A percentile compares a stretch with the other conserved stretches of the same genome.
Evolutionary conservation across 1,140 invertebrate species (phyloP).

Genomic region (Drosophila virilis): DNA sequence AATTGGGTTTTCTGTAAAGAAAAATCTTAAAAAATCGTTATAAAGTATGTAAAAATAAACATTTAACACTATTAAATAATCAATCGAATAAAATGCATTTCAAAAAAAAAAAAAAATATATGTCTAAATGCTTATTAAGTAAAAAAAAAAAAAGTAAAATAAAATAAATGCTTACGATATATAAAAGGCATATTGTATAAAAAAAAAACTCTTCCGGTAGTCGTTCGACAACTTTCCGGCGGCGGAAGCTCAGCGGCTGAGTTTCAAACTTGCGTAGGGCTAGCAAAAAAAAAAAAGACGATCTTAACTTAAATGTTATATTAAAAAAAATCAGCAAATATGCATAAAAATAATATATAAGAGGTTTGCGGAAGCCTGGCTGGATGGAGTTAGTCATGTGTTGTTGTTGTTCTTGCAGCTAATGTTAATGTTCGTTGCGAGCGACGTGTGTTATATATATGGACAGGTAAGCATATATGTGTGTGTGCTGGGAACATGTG

Average conservation of each 20-base stretch:
- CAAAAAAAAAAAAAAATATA: slow-evolving; percentile 17
- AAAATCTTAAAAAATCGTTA: slow-evolving; percentile 60
- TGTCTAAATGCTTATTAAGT: slow-evolving; percentile 50
- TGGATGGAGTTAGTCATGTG: slow-evolving; percentile 38
- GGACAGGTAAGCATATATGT: slow-evolving; percentile 56
- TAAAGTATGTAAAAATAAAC: slow-evolving; percentile 40
- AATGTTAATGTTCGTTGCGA: slow-evolving; percentile 35
- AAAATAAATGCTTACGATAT: slow-evolving; percentile 43
- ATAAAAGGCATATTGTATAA: slow-evolving; percentile 18
- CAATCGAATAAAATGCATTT: slow-evolving; percentile 33
- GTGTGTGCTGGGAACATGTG: slow-evolving; percentile 47
- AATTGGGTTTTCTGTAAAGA: slow-evolving; percentile 52
- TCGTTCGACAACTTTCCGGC: slow-evolving; percentile 69
- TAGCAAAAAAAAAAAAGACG: slow-evolving; percentile 26
- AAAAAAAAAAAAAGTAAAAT: slow-evolving; percentile 29
- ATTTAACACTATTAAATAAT: slow-evolving; percentile 24
- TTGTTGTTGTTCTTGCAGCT: slow-evolving; percentile 13
- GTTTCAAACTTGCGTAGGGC: slow-evolving; percentile 56
- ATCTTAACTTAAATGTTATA: slow-evolving; percentile 7
- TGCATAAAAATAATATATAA: background rate
- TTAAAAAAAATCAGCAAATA: slow-evolving; percentile 11
- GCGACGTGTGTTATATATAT: slow-evolving; percentile 47
- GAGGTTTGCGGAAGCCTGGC: slow-evolving; percentile 29
- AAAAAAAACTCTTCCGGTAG: slow-evolving; percentile 40
- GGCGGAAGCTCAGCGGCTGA: slow-evolving; percentile 71